Base-by-base conservation (phyloP, 2,113 vertebrate genomes). In the Halcyon malimbica region DNA sequence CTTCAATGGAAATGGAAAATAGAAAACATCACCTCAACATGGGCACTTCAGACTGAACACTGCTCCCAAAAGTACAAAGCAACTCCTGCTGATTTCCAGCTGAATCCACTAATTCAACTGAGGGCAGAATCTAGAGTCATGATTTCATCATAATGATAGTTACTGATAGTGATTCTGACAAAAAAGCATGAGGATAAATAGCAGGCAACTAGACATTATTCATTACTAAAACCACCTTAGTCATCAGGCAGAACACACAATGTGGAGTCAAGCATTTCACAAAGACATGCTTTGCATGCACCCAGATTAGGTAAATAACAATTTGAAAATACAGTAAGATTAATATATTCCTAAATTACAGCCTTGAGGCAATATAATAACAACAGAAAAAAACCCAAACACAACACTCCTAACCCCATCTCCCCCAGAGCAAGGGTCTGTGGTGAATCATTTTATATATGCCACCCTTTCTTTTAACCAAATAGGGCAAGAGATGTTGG, bases 341-440 rank as follows among this genome's bases (percentile, higher is more conserved):
- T 35, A 46, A 73, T 44, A 31, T 39, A 39, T 56, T 68, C 26
- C 4, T 62, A 50, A 68, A 1, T 73, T 87, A 74, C 17, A 83
- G 19, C 14, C 29, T 51, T 50, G 12, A 51, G 31, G 8, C 8
- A 50, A 48, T 35, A 65, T 53, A 81, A 35, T 23, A 59, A 19
- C 7, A 74, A 20, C 39, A 44, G 42, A 2, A 0, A 67, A 35
- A 56, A 37, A 42, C 1, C 0, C 2, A n/a, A n/a, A n/a, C 13
- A 31, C n/a, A 91, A 12, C 11, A 54, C 9, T 7, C 7, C 2
- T 62, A 5, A 28, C 9, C 6, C 5, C 6, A 24, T 14, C 6
- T 31, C 4, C 8, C 4, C 7, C 5, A 11, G 69, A 41, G 4
- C 6, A 65, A 70, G 10, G 10, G 4, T 29, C 10, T 65, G 2